Conservation (phyloP, 1,140 invertebrate species). For the Ruditapes philippinarum region DNA sequence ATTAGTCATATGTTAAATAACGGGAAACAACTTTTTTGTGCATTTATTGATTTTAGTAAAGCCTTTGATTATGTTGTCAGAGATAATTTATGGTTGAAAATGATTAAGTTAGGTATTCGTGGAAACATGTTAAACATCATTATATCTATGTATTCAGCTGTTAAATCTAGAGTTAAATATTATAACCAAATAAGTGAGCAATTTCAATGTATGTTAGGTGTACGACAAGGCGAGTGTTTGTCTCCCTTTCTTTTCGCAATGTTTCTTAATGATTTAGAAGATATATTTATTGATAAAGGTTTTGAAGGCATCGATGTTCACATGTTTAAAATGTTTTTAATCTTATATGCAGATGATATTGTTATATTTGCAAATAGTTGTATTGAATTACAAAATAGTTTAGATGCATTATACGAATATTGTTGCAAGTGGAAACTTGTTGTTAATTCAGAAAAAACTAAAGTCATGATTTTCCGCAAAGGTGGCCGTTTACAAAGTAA, state of each 20-base stretch:
- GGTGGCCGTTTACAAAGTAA: background rate
- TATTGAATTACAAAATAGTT: slow-evolving; percentile 1
- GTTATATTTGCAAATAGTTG: slow-evolving; percentile 7
- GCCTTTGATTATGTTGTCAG: slow-evolving; percentile 48
- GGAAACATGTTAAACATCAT: slow-evolving; percentile 49
- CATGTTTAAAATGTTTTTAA: slow-evolving; percentile 24
- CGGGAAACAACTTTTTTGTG: slow-evolving; percentile 32
- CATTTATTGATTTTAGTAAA: slow-evolving; percentile 54
- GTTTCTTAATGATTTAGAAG: slow-evolving; percentile 52
- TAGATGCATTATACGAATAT: slow-evolving; percentile 33
- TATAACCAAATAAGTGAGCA: background rate
- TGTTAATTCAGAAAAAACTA: slow-evolving; percentile 25
- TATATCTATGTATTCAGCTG: slow-evolving; percentile 26
- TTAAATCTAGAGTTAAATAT: slow-evolving; percentile 35
- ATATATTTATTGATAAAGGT: background rate
- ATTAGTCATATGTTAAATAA: slow-evolving; percentile 8
- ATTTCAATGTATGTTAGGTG: slow-evolving; percentile 19
- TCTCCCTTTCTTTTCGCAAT: slow-evolving; percentile 59
- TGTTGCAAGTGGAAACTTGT: slow-evolving; percentile 16
- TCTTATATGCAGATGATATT: slow-evolving; percentile 54
- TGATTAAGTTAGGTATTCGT: slow-evolving; percentile 29
- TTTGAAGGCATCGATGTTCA: background rate
- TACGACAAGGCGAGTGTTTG: slow-evolving; percentile 57
- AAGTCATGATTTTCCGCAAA: slow-evolving; percentile 36
- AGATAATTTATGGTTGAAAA: slow-evolving; percentile 22